phyloP scores from a whole-genome alignment of 2,113 vertebrate species.

The Puffinus mauretanicus region DNA sequence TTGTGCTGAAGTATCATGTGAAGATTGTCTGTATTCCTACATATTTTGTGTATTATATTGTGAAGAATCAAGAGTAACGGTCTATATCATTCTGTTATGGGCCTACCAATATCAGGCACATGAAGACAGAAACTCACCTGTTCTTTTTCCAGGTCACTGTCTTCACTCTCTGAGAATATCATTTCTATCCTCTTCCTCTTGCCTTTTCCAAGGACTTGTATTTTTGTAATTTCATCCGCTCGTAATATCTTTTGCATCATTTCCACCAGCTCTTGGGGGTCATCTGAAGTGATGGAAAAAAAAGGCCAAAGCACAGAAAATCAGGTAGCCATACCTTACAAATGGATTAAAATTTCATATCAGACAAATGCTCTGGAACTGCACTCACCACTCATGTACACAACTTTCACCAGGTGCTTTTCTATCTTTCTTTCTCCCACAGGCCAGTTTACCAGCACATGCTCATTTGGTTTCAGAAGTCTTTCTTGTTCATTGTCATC shows the following conservation, averaged over 20 bases:
- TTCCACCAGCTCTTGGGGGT: conserved; percentile 57
- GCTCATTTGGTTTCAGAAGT: conserved; percentile 36
- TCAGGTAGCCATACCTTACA: not conserved
- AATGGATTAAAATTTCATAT: not conserved
- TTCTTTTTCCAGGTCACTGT: conserved; percentile 63
- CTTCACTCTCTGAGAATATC: conserved; percentile 69
- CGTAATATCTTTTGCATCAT: conserved; percentile 73
- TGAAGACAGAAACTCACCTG: conserved; percentile 46
- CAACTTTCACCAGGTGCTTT: conserved; percentile 36
- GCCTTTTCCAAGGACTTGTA: conserved; percentile 70
- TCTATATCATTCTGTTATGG: not conserved
- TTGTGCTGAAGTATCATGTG: not conserved
- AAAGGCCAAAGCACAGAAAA: conserved; percentile 13
- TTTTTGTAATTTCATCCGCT: conserved; percentile 67
- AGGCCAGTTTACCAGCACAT: conserved; percentile 23
- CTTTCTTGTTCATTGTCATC: conserved; percentile 25
- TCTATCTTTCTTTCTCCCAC: conserved; percentile 37
- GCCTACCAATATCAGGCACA: not conserved
- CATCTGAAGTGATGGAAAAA: conserved; percentile 40
- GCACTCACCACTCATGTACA: conserved; percentile 44
- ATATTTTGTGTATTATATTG: not conserved
- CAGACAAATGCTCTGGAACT: not conserved
- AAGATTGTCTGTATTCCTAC: not conserved
- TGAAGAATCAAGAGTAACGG: not conserved
- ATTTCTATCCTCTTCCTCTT: conserved; percentile 76